Percentiles rank a stretch among this genome's conserved stretches.
phyloP scores from a whole-genome alignment of 1,140 invertebrate species.

The Heliconius hermathena region DNA sequence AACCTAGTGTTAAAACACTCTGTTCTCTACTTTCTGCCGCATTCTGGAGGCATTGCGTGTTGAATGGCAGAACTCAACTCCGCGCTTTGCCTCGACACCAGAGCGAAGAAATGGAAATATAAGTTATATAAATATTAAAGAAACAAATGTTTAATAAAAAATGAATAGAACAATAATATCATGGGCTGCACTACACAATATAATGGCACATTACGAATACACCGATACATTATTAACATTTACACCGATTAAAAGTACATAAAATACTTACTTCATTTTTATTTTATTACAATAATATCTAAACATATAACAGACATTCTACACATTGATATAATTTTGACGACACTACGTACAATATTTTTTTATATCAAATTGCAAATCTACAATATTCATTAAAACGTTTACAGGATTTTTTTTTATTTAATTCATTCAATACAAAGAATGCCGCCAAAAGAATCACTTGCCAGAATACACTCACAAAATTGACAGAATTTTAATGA shows the following conservation, averaged over 20 bases:
- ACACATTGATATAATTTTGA: constrained; percentile 17
- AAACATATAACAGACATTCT: constrained; percentile 16
- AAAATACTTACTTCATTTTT: constrained; percentile 37
- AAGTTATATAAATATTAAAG: no score
- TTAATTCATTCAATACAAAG: not conserved
- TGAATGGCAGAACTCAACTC: no score
- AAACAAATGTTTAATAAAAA: not conserved
- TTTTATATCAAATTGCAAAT: not conserved
- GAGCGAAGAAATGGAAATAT: no score
- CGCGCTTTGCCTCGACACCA: no score
- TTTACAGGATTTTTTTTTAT: not conserved
- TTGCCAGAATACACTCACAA: no score
- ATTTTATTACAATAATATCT: not conserved
- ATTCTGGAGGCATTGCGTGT: no score
- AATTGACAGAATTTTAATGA: no score
- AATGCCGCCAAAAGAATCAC: not conserved
- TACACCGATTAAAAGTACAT: not conserved
- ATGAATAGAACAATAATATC: not conserved
- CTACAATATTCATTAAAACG: not conserved
- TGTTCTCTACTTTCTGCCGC: no score
- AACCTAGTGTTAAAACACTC: no score
- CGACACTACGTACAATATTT: not conserved
- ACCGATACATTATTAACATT: constrained; percentile 28
- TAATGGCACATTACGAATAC: constrained; percentile 55
- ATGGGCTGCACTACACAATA: not conserved